Conservation (phyloP, 2,113 vertebrate species). For the human (Homo sapiens) region GRCh38 chr16:22067001-22067500, state of each 20-base stretch:
- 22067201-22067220: neutral
- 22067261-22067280: neutral
- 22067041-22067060: neutral
- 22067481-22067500: neutral
- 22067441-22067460: neutral
- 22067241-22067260: neutral
- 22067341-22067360: neutral
- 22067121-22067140: neutral
- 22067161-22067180: neutral
- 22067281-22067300: neutral
- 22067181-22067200: neutral
- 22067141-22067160: neutral
- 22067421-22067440: neutral
- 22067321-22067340: neutral
- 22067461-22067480: neutral
- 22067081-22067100: neutral
- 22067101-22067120: neutral
- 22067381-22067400: neutral
- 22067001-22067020: neutral
- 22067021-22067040: neutral
- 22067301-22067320: neutral
- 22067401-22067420: neutral
- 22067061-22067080: conserved; percentile 16
- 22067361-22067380: neutral
- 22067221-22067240: neutral